Percentiles rank a stretch among this genome's conserved stretches.
These are phyloP conservation scores for Ylistrum balloti DNA, from an alignment of 1,140 invertebrate genomes.

Conservation along the genomic window DNA sequence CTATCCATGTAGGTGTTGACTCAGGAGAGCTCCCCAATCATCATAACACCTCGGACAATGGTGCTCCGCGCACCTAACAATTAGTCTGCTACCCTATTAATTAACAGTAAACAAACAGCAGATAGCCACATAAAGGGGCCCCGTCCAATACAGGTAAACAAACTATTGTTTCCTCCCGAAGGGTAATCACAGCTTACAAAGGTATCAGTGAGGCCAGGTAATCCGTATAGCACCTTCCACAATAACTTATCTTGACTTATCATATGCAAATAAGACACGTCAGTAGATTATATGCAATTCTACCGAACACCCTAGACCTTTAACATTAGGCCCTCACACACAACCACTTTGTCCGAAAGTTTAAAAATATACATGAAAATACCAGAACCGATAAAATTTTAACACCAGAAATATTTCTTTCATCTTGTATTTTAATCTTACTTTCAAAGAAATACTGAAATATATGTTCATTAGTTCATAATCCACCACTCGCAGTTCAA, in stretches of 20 bases:
- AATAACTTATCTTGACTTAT: background rate
- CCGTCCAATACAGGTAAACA: background rate
- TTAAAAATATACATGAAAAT: background rate
- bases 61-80: background rate
- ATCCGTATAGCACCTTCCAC: slow-evolving; percentile 16
- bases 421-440: background rate
- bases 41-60: slow-evolving; percentile 16
- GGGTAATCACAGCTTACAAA: slow-evolving; percentile 24
- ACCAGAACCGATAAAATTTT: background rate
- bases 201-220: slow-evolving; percentile 11
- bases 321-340: no score
- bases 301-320: background rate
- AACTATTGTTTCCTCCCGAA: background rate
- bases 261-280: background rate
- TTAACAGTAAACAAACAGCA: slow-evolving; percentile 28
- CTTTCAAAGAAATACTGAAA: background rate
- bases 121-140: slow-evolving; percentile 12
- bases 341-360: background rate
- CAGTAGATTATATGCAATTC: background rate
- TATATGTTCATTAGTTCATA: background rate
- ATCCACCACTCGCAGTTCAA: background rate
- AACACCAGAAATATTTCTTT: background rate
- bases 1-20: slow-evolving; percentile 21
- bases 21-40: slow-evolving; percentile 7
- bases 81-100: slow-evolving; percentile 33